Conservation (phyloP, 2,888 invertebrate species). For the Acrobasis repandana region DNA sequence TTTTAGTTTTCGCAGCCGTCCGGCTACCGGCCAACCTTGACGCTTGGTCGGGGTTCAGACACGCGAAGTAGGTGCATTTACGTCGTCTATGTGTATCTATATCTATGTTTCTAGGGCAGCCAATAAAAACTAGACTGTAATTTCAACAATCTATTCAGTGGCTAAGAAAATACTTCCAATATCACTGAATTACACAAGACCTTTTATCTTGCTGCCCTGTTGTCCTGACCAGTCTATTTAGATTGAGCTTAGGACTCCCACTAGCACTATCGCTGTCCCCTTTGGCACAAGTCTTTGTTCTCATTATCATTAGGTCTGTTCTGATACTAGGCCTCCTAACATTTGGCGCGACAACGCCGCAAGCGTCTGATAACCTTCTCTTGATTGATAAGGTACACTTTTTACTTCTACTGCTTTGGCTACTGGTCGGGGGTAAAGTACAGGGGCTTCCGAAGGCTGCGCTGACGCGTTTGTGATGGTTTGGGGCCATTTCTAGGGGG, state of each 20-base stretch:
- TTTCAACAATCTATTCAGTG: neutral
- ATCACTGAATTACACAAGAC: conserved; percentile 78
- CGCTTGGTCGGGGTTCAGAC: no score
- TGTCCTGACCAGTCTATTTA: conserved; percentile 74
- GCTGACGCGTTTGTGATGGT: conserved; percentile 91
- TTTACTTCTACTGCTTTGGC: conserved; percentile 85
- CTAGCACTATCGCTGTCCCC: conserved; percentile 85
- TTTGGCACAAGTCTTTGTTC: conserved; percentile 90
- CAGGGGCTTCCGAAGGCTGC: conserved; percentile 90
- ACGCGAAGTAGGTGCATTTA: no score
- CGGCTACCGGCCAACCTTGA: no score
- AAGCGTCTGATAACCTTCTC: conserved; percentile 91
- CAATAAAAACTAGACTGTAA: no score
- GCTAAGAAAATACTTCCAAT: conserved; percentile 34
- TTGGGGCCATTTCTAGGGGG: conserved; percentile 94
- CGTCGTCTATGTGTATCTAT: no score
- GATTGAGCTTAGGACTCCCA: conserved; percentile 75
- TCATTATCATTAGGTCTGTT: conserved; percentile 94
- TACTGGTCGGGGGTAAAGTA: conserved; percentile 87
- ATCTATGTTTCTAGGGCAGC: no score
- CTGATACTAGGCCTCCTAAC: conserved; percentile 93
- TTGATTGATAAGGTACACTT: conserved; percentile 92
- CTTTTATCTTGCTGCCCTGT: conserved; percentile 72
- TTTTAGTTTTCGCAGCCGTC: no score
- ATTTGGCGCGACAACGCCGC: conserved; percentile 94